A percentile compares a stretch with the other conserved stretches of the same genome.
phyloP scores from a whole-genome alignment of 2,888 invertebrate genomes.

The Saturnia japonica region DNA sequence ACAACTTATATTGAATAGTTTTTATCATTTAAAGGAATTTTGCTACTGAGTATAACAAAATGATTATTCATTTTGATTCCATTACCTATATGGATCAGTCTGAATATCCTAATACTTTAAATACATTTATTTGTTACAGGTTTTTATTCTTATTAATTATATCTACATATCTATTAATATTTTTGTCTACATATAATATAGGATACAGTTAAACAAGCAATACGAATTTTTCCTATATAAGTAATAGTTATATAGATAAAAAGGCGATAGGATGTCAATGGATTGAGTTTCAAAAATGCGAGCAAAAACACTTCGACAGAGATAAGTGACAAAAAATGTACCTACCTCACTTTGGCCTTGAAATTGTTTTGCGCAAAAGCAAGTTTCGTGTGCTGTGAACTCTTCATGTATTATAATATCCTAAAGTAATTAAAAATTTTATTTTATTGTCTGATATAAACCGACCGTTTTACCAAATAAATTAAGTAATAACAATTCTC shows the following conservation, averaged over 20 bases:
- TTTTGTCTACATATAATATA: neutral
- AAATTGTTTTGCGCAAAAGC: slow-evolving; percentile 40
- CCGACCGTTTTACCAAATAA: neutral
- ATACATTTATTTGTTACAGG: neutral
- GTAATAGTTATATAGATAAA: slow-evolving; percentile 1
- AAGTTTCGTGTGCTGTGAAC: slow-evolving; percentile 11
- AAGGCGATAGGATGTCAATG: neutral
- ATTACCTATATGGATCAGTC: neutral
- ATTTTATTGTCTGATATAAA: neutral
- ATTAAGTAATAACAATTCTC: neutral
- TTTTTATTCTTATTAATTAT: neutral
- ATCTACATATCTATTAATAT: neutral
- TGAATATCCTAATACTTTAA: neutral
- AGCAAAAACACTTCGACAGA: slow-evolving; percentile 45
- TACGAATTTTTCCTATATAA: neutral
- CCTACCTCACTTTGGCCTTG: slow-evolving; percentile 41
- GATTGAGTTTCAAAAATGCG: slow-evolving; percentile 30
- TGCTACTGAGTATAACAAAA: neutral
- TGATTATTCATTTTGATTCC: neutral
- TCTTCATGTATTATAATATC: slow-evolving; percentile 20
- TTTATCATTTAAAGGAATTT: neutral
- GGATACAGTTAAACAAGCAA: neutral
- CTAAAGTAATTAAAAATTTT: neutral
- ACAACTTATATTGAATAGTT: neutral
- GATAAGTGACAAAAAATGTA: slow-evolving; percentile 40